Percentiles rank a stretch among this genome's conserved stretches.
These are phyloP conservation scores for Unio delphinus DNA, from an alignment of 2,888 invertebrate genomes.

Conservation along the genomic window DNA sequence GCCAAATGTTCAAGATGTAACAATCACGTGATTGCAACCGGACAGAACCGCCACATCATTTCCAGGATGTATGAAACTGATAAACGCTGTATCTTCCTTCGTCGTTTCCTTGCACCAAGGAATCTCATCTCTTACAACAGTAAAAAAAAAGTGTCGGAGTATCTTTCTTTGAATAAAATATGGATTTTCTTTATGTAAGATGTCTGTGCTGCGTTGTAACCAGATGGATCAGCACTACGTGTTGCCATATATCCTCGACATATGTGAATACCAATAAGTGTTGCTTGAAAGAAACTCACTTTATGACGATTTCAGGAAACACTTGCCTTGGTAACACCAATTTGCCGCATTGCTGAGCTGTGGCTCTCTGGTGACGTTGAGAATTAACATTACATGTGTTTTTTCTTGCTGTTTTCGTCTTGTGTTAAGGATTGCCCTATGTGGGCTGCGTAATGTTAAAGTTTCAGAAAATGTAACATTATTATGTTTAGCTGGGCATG, in stretches of 20 bases:
- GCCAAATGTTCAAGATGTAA: conserved; percentile 63
- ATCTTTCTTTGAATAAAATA: conserved; percentile 34
- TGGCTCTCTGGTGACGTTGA: too few relatives aligned
- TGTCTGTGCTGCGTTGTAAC: conserved; percentile 41
- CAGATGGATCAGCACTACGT: conserved; percentile 13
- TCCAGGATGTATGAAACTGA: conserved; percentile 21
- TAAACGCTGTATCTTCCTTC: conserved; percentile 22
- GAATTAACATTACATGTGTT: too few relatives aligned
- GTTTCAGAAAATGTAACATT: too few relatives aligned
- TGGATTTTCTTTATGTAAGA: conserved; percentile 35
- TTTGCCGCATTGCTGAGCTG: too few relatives aligned
- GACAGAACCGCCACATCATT: conserved; percentile 46
- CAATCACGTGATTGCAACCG: conserved; percentile 71
- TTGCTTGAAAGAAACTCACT: too few relatives aligned
- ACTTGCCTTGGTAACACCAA: too few relatives aligned
- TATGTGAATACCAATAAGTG: conserved; percentile 42
- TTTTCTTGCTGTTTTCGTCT: too few relatives aligned
- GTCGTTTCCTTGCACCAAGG: conserved; percentile 36
- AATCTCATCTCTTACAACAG: conserved; percentile 44
- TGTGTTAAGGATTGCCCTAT: too few relatives aligned
- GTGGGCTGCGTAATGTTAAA: too few relatives aligned
- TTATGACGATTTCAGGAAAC: too few relatives aligned
- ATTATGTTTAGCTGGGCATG: too few relatives aligned
- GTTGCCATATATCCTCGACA: conserved; percentile 42
- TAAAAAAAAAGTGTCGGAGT: conserved; percentile 29